These are phyloP conservation scores for Pharmacophagus antenor DNA, from an alignment of 2,888 invertebrate species.

Conservation along the genomic window DNA sequence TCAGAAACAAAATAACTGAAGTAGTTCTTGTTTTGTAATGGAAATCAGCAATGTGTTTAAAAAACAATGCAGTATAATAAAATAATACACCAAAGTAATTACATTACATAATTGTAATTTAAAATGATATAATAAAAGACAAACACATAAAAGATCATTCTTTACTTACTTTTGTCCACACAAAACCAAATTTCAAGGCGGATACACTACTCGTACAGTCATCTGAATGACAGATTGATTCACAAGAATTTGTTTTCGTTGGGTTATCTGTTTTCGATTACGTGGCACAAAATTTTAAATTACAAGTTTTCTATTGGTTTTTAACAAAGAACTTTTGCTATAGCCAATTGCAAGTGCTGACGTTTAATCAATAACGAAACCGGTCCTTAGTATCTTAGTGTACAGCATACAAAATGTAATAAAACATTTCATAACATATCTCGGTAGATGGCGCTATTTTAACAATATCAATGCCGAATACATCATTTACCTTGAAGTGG, in stretches of 20 bases:
- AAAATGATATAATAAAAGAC: conserved; percentile 35
- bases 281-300: conserved; percentile 40
- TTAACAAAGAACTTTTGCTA: conserved; percentile 6
- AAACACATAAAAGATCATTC: conserved; percentile 21
- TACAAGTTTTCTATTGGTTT: conserved; percentile 33
- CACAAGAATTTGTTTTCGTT: conserved; percentile 58
- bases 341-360: conserved; percentile 31
- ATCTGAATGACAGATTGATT: conserved; percentile 65
- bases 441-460: conserved; percentile 15
- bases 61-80: conserved; percentile 36
- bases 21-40: conserved; percentile 53
- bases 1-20: conserved; percentile 33
- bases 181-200: conserved; percentile 62
- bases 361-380: conserved; percentile 19
- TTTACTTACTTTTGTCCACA: conserved; percentile 60
- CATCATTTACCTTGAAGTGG: neutral
- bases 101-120: conserved; percentile 31
- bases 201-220: conserved; percentile 73
- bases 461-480: neutral
- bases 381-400: neutral
- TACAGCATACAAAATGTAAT: neutral
- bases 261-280: conserved; percentile 43
- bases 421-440: neutral
- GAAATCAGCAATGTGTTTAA: conserved; percentile 71
- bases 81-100: conserved; percentile 28